These are phyloP conservation scores for Dasypogon diadema DNA, from an alignment of 2,888 invertebrate species.

Conservation along the genomic window DNA sequence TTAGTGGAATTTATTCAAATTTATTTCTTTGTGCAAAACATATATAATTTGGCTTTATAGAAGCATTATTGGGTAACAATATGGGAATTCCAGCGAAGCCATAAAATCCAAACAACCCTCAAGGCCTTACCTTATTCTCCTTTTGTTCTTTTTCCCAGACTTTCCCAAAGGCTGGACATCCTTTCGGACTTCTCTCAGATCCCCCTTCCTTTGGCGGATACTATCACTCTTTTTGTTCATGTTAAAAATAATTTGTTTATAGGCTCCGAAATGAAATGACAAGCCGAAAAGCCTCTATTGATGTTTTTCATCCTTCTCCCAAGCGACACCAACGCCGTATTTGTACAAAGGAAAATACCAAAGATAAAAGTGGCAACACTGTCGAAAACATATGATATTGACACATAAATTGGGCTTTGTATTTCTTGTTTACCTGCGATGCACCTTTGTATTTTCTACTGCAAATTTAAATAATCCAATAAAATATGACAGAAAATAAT, in stretches of 20 bases:
- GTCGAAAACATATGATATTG: conserved; percentile 53
- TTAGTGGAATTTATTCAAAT: no score
- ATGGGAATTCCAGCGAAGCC: no score
- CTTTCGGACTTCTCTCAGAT: neutral
- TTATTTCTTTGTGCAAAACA: no score
- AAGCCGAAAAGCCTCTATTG: no score
- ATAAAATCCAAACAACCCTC: no score
- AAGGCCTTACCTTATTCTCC: conserved; percentile 26
- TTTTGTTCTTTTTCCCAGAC: neutral
- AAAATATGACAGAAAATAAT: conserved; percentile 55
- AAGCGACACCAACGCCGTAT: neutral
- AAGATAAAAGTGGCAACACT: no score
- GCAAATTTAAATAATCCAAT: neutral
- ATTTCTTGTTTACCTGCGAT: conserved; percentile 24
- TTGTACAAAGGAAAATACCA: neutral
- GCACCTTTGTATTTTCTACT: neutral
- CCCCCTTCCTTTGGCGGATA: conserved; percentile 2
- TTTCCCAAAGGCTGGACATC: neutral
- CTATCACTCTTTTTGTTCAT: neutral
- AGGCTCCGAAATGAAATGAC: no score
- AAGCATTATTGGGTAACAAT: no score
- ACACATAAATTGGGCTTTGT: conserved; percentile 8
- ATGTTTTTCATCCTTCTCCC: neutral
- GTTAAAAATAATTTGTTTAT: conserved; percentile 9
- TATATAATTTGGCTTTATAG: no score